Evolutionary conservation across 2,113 vertebrate species (phyloP), one percentile per base, ranked within the genome.

Genomic region (Oncorhynchus nerka): DNA sequence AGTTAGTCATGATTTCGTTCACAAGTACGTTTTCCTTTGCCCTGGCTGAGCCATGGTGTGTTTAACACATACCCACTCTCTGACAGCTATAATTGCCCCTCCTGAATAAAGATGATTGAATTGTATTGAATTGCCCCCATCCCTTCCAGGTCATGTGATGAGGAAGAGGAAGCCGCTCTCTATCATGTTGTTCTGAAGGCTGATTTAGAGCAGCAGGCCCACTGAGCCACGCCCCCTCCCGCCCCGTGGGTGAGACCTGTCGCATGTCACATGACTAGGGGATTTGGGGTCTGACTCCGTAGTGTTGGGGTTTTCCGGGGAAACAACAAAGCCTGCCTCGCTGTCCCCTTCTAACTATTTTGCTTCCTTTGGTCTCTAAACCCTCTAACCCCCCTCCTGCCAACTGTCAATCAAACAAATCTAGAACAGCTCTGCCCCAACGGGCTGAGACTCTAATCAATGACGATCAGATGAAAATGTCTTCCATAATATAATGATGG

Each of bases 141-240:
- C 96, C 87, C 94, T 92, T 91, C 59, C 96, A 99, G 98, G 94
- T 97, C 95, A 91, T 94, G 88, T 95, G 96, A 95, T 91, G 95
- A 96, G 90, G 95, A 95, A 7, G 93, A 92, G 75, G 95, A 94
- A 81, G 88, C 93, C 81, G 91, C 94, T 68, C 86, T 96, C 32
- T 95, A 93, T 94, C 94, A 95, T 61, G 49, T 94, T 94, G 85
- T 95, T 93, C 94, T 96, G 93, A 88, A 93, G 95, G 93, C 93
- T 76, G 93, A 86, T 89, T 68, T 98, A 96, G 95, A 96, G 92
- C 96, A 96, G 93, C 96, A 97, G 89, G 92, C 90, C 85, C 93
- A 94, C 64, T 96, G 94, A 96, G 87, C 91, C 89, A 26, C 86
- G 24, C 87, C 59, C 92, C 89, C 9, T 15, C 51, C 15, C 51